A percentile compares a stretch with the other conserved stretches of the same genome.
Evolutionary conservation across 2,797 vertebrate species (phyloP).

Genomic region (Xiphorhynchus erythropygius): DNA sequence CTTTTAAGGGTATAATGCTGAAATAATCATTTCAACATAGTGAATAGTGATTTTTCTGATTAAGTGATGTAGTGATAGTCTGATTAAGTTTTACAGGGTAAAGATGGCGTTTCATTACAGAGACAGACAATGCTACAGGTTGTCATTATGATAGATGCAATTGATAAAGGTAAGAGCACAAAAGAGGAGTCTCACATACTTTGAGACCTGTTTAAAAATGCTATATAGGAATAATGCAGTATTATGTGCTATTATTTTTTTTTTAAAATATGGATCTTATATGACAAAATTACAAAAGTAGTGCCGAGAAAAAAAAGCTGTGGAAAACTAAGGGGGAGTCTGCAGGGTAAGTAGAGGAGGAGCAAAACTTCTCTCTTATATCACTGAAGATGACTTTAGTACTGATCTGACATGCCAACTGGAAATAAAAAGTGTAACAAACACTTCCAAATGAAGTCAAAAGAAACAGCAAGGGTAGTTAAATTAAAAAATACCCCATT

Average conservation of each 20-base stretch:
- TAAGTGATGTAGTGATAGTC: not conserved
- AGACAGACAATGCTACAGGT: not conserved
- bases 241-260: not conserved
- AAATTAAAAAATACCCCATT: slow-evolving; percentile 83
- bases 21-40: not conserved
- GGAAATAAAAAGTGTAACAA: not conserved
- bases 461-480: not conserved
- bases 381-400: not conserved
- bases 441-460: not conserved
- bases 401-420: fast-evolving
- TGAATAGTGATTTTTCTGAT: not conserved
- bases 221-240: not conserved
- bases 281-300: not conserved
- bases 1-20: not conserved
- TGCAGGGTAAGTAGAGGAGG: not conserved
- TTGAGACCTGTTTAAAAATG: not conserved
- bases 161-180: not conserved
- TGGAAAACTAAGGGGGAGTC: not conserved
- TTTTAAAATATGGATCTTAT: not conserved
- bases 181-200: not conserved
- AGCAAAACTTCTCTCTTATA: not conserved
- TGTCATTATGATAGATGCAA: not conserved
- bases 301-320: not conserved
- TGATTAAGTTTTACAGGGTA: not conserved
- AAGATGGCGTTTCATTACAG: not conserved